A percentile compares a stretch with the other conserved stretches of the same genome.
Evolutionary conservation across 2,888 invertebrate species (phyloP).

Genomic region (Mesorhabditis spiculigera): DNA sequence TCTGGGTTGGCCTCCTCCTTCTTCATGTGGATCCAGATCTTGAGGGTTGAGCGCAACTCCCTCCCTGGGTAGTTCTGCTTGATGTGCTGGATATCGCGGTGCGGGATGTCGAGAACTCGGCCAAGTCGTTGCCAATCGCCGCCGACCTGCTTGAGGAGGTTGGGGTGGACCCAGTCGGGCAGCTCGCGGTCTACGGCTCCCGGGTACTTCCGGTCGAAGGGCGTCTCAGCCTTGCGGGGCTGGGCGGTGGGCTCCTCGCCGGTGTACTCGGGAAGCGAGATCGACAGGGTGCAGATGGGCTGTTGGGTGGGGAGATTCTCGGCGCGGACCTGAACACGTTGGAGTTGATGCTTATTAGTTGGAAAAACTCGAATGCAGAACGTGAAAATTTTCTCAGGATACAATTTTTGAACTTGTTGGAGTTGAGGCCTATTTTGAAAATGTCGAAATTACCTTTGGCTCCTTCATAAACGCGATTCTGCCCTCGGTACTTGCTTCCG

Average conservation of each 20-base stretch:
- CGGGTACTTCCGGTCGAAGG: constrained; percentile 39
- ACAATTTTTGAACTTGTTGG: too few relatives aligned
- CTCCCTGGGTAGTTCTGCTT: constrained; percentile 81
- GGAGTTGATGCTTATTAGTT: not conserved
- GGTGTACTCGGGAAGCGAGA: constrained; percentile 83
- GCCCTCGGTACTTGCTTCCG: constrained; percentile 75
- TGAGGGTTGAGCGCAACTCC: constrained; percentile 87
- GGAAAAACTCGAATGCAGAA: too few relatives aligned
- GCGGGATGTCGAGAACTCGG: constrained; percentile 72
- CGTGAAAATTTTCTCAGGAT: too few relatives aligned
- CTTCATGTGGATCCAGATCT: constrained; percentile 84
- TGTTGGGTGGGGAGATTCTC: constrained; percentile 75
- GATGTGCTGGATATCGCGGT: constrained; percentile 82
- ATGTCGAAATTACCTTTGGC: constrained; percentile 71
- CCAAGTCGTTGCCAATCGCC: constrained; percentile 65
- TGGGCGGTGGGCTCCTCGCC: constrained; percentile 35
- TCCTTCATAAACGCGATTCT: constrained; percentile 95
- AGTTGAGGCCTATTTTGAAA: too few relatives aligned
- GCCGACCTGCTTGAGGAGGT: constrained; percentile 60
- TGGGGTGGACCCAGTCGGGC: constrained; percentile 39
- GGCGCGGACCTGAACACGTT: constrained; percentile 18
- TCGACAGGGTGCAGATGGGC: constrained; percentile 90
- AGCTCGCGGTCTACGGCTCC: constrained; percentile 37
- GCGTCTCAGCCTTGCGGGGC: constrained; percentile 24
- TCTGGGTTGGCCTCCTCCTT: constrained; percentile 74